These are phyloP conservation scores for Hetaerina titia DNA, from an alignment of 2,888 invertebrate species.

Conservation along the genomic window DNA sequence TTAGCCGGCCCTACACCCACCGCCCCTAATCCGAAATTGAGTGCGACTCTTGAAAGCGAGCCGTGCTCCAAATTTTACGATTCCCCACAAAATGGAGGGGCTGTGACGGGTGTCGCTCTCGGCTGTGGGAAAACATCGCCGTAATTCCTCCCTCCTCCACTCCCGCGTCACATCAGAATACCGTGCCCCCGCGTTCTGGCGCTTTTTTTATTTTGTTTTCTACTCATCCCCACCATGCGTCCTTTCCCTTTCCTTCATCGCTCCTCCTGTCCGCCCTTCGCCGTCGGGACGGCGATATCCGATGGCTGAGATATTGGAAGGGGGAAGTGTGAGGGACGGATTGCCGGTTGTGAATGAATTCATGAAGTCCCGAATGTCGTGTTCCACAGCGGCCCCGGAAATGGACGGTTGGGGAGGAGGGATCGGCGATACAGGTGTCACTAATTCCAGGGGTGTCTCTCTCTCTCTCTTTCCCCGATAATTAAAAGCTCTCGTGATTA, in stretches of 20 bases:
- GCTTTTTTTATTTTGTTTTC: not conserved
- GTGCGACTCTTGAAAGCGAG: slow-evolving; percentile 21
- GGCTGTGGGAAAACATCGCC: not conserved
- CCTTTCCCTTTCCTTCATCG: not conserved
- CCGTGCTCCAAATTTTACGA: not conserved
- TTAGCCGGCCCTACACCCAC: not conserved
- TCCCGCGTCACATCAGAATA: not conserved
- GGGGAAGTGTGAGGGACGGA: not conserved
- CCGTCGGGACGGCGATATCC: not conserved
- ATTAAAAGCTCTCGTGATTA: slow-evolving; percentile 23
- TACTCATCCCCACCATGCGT: not conserved
- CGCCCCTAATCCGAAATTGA: slow-evolving; percentile 35
- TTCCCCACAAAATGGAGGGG: slow-evolving; percentile 9
- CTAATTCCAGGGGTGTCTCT: not conserved
- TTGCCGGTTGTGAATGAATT: not conserved
- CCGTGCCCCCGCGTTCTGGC: not conserved
- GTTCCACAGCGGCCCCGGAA: not conserved
- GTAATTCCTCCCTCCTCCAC: not conserved
- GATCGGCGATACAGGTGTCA: slow-evolving; percentile 2
- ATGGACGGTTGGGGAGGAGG: not conserved
- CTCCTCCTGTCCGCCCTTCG: not conserved
- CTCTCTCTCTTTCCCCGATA: not conserved
- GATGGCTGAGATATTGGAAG: not conserved
- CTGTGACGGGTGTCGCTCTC: not conserved
- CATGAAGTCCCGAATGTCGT: slow-evolving; percentile 16